Base-by-base conservation (phyloP, 2,113 vertebrate species). In the Diadophis punctatus region DNA sequence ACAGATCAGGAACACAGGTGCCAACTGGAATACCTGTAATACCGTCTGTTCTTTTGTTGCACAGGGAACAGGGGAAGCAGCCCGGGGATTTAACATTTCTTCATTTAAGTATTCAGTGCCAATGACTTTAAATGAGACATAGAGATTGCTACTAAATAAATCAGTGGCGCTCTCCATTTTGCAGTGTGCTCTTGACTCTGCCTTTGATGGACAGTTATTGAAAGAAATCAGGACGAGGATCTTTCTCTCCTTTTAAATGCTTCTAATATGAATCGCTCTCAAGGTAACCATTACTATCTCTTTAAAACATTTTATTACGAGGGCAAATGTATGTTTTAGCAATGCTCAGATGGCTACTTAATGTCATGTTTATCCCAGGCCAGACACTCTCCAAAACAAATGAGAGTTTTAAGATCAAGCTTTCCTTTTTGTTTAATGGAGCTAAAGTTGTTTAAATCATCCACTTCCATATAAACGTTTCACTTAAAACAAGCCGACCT, bases 281-380 rank as follows among this genome's bases (percentile, higher is more conserved):
- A 46, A 96, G 96, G 96, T 97, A 95, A 96, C 96, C 97, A 94
- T 96, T 95, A 96, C 94, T 87, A 94, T 93, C 93, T 94, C 97
- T 96, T 96, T 92, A 97, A 97, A 96, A 95, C 96, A 94, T 95
- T 97, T 97, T 94, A 96, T 96, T 96, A 96, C 90, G 43, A 89
- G 96, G 96, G 96, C 94, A 94, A 90, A 95, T 43, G 95, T 92
- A 58, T 95, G 95, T 95, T 93, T 96, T 94, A 95, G 95, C 89
- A 48, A 94, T 74, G 95, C 96, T 97, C 96, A 95, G 97, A 94
- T 94, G 97, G 95, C 96, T 95, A 95, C 97, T 97, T 97, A 97
- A 95, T 43, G 93, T 94, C 95, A 88, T 89, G 93, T 94, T 96
- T 94, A 92, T 94, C 95, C 93, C 89, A 10, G 91, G 91, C 93